phyloP scores from a whole-genome alignment of 2,113 vertebrate species.

The Lota lota region DNA sequence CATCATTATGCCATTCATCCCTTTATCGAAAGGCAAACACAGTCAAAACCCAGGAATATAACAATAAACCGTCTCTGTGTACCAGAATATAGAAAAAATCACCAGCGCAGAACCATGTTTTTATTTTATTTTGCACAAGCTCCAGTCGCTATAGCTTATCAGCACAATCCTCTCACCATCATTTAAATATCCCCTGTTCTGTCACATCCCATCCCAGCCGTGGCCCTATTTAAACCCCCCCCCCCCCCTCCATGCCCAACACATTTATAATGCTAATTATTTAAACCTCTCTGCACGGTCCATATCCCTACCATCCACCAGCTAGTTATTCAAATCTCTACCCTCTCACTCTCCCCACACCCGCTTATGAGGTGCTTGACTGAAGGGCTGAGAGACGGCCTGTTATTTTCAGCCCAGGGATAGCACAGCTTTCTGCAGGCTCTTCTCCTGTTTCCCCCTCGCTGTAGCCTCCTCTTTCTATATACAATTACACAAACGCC shows the following conservation, averaged over 20 bases:
- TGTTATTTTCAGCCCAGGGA: slow-evolving; percentile 50
- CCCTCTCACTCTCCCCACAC: slow-evolving; percentile 44
- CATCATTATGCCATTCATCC: slow-evolving; percentile 38
- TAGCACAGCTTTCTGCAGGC: slow-evolving; percentile 40
- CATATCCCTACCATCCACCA: slow-evolving; percentile 59
- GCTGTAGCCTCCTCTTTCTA: slow-evolving; percentile 12
- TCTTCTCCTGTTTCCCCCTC: slow-evolving; percentile 32
- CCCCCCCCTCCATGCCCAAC: slow-evolving; percentile 60
- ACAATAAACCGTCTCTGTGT: slow-evolving; percentile 52
- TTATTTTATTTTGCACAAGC: slow-evolving; percentile 47
- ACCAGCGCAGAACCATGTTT: slow-evolving; percentile 57
- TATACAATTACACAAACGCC: slow-evolving; percentile 46
- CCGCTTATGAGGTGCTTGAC: slow-evolving; percentile 66
- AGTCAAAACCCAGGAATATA: slow-evolving; percentile 41
- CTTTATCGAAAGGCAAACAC: slow-evolving; percentile 24
- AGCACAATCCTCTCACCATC: slow-evolving; percentile 64
- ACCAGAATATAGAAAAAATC: slow-evolving; percentile 42
- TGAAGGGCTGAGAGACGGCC: slow-evolving; percentile 46
- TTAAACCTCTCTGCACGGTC: slow-evolving; percentile 57
- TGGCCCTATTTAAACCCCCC: slow-evolving; percentile 61
- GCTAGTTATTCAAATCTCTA: slow-evolving; percentile 70
- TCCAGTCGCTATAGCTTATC: slow-evolving; percentile 54
- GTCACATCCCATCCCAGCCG: slow-evolving; percentile 54
- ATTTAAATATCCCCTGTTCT: slow-evolving; percentile 68
- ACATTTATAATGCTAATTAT: slow-evolving; percentile 72